A percentile compares a stretch with the other conserved stretches of the same genome.
These are phyloP conservation scores for Drosophila orena DNA, from an alignment of 1,140 invertebrate genomes.

Conservation along the genomic window DNA sequence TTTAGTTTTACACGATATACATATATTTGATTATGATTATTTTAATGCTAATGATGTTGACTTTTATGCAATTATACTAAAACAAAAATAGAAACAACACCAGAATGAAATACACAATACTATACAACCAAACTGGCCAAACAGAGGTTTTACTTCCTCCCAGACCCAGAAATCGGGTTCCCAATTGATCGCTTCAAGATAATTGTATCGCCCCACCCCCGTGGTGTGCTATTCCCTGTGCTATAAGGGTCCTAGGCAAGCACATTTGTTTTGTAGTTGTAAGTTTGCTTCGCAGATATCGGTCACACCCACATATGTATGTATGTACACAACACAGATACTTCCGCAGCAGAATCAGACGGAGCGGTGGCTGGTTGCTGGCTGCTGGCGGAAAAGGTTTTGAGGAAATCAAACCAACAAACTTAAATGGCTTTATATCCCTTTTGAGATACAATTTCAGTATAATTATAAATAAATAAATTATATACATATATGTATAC, in stretches of 20 bases:
- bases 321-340: conserved; percentile 31
- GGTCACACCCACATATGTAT: conserved; percentile 7
- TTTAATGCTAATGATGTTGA: conserved; percentile 75
- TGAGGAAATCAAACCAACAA: conserved; percentile 52
- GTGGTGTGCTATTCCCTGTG: conserved; percentile 23
- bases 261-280: conserved; percentile 47
- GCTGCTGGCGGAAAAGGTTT: conserved; percentile 51
- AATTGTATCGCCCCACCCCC: background rate
- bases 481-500: conserved; percentile 54
- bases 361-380: conserved; percentile 14
- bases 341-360: conserved; percentile 19
- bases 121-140: conserved; percentile 70
- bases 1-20: conserved; percentile 68
- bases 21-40: conserved; percentile 71
- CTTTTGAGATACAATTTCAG: conserved; percentile 81
- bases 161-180: conserved; percentile 5
- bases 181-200: background rate
- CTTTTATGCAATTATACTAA: conserved; percentile 78
- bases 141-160: conserved; percentile 54
- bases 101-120: conserved; percentile 78
- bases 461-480: conserved; percentile 61
- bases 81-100: conserved; percentile 69
- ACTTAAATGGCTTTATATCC: conserved; percentile 82
- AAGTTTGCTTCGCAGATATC: conserved; percentile 31
- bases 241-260: conserved; percentile 18